Percentiles rank a stretch among this genome's conserved stretches.
Conservation (phyloP, 2,113 vertebrate species). For the Nansenia antarctica region DNA sequence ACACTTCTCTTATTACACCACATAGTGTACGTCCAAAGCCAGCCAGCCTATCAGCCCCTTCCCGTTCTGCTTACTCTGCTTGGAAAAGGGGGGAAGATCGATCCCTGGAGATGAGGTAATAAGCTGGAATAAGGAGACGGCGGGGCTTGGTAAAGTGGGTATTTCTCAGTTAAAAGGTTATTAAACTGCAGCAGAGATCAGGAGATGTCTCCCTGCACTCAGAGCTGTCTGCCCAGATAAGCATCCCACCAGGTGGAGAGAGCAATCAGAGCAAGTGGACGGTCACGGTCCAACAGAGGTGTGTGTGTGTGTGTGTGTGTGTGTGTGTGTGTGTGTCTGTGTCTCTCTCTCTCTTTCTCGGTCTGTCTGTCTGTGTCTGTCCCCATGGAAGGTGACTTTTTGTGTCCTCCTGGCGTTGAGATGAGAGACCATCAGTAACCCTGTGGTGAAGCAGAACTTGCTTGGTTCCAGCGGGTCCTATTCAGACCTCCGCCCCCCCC, state of each 20-base stretch:
- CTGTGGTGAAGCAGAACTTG: slow-evolving; percentile 1
- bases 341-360: slow-evolving; percentile 14
- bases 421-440: not conserved
- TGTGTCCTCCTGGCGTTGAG: not conserved
- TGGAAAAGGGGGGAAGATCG: slow-evolving; percentile 67
- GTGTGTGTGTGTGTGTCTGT: slow-evolving; percentile 23
- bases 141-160: slow-evolving; percentile 57
- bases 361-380: slow-evolving; percentile 31
- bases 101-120: slow-evolving; percentile 68
- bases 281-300: slow-evolving; percentile 61
- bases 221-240: slow-evolving; percentile 71
- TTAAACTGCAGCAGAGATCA: slow-evolving; percentile 74
- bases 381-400: slow-evolving; percentile 27
- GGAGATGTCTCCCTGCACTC: slow-evolving; percentile 60
- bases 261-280: slow-evolving; percentile 37
- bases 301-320: slow-evolving; percentile 32
- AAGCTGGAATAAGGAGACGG: slow-evolving; percentile 63
- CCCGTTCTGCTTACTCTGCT: slow-evolving; percentile 65
- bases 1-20: slow-evolving; percentile 65
- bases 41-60: slow-evolving; percentile 63
- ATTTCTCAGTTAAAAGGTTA: slow-evolving; percentile 74
- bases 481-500: not conserved
- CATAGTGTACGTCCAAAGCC: slow-evolving; percentile 66
- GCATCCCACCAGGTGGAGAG: slow-evolving; percentile 63
- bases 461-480: no score